Evolutionary conservation across 1,140 invertebrate genomes (phyloP), one percentile per base, ranked within the genome.

Genomic region (Pentalonia nigronervosa): DNA sequence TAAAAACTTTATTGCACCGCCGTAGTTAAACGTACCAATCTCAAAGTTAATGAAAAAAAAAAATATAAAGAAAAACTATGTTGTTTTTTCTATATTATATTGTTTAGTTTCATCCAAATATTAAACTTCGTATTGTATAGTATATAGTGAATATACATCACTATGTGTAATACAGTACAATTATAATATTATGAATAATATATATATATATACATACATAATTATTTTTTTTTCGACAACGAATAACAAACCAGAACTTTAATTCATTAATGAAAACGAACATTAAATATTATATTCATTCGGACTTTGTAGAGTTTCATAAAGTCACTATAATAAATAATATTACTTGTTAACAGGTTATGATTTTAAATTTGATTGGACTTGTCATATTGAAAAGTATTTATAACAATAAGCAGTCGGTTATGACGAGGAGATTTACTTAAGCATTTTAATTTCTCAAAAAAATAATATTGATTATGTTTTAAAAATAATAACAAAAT

Each of bases 1-100:
- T 86, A 47, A 86, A 47, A 86, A 86, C 14, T 86, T 86, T 86
- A 86, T 86, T 6, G 36, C 9, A 30, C 41, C 84, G 25, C 11
- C 83, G 21, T 47, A 23, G 36, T 86, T 86, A 86, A 86, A 86
- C 45, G 45, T 86, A 86, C 25, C 84, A 30, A 86, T 86, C 23
- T 47, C 84, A 86, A 86, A 86, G 4, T 47, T 86, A 41, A 86
- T 86, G 45, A 86, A 86, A 47, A 86, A 36, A n/a, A 45, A 47
- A 47, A 23, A 45, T 20, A 21, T 83, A 17, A 30, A 17, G 34
- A 36, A 83, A 36, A 47, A 47, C 45, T 30, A n/a, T 36, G 84
- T 45, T 25, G 34, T 83, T 23, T 30, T 47, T 11, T 86, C 36
- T 34, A 34, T 17, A 50, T 87, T 17, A 50, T 87, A 11, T 88